phyloP scores from a whole-genome alignment of 2,888 invertebrate species.

The Lacanobia wlatinum region DNA sequence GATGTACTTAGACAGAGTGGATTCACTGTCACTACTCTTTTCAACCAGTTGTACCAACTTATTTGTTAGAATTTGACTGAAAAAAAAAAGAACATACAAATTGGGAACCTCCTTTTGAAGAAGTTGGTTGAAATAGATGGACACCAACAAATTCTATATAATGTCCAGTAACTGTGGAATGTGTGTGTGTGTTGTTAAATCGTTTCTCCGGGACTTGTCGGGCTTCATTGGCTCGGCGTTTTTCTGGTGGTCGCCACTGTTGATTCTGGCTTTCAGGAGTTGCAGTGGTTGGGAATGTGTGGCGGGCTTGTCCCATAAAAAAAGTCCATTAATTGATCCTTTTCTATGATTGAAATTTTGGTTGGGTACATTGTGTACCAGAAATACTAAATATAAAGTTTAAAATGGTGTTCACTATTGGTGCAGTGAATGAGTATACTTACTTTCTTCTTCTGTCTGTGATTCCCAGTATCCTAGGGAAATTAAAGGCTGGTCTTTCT shows the following conservation, averaged over 20 bases:
- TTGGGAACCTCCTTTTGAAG: neutral
- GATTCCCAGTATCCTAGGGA: conserved; percentile 94
- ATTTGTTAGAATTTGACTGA: conserved; percentile 92
- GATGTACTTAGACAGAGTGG: conserved; percentile 90
- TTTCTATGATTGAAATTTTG: neutral
- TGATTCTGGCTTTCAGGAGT: too few relatives aligned
- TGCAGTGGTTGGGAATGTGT: too few relatives aligned
- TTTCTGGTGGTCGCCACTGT: too few relatives aligned
- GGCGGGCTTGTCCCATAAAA: too few relatives aligned
- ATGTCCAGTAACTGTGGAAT: neutral
- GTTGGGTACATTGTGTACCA: neutral
- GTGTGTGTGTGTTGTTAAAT: too few relatives aligned
- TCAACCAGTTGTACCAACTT: conserved; percentile 93
- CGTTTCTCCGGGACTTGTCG: too few relatives aligned
- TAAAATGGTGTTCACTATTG: neutral
- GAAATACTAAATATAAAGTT: neutral
- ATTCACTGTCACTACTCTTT: conserved; percentile 89
- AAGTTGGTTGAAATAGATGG: too few relatives aligned
- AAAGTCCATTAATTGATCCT: neutral
- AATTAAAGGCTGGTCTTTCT: conserved; percentile 93
- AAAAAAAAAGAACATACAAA: conserved; percentile 78
- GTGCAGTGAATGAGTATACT: conserved; percentile 64
- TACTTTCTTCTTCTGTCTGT: conserved; percentile 93
- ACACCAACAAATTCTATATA: neutral
- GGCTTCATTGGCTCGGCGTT: too few relatives aligned